Evolutionary conservation across 2,888 invertebrate species (phyloP), one percentile per base, ranked within the genome.

Genomic region (Cremastobaeus sp.): DNA sequence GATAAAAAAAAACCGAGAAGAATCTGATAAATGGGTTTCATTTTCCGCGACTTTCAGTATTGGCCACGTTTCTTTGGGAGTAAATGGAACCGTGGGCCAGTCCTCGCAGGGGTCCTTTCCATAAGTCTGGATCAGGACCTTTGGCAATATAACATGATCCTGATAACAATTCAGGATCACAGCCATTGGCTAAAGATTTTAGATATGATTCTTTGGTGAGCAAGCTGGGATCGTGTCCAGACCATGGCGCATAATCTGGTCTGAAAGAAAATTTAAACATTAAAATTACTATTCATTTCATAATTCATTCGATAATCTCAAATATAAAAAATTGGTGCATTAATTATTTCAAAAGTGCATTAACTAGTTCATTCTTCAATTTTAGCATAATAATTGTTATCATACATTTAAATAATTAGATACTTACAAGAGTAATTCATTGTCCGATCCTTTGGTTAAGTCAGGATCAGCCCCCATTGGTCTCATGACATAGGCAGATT

Each of bases 201-300:
- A 75, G 48, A 34, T 79, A 80, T 14, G 77, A 66, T 48, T 83
- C 81, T 70, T 83, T 84, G 18, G 87, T 86, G 4, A 90, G 88
- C 11, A 92, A 87, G 47, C 90, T 90, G 0, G 92, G 91, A 86
- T 95, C 93, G 0, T 95, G 93, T 0, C 95, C 95, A 77, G 93
- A 93, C 95, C 95, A 95, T 2, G 94, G 92, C 47, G 95, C 90
- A 83, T 96, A 96, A 83, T 95, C 95, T 74, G 92, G 92, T 66
- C 95, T 95, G 83, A 55, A 87, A 82, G 60, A 0, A 17, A 45
- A 32, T 14, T 9, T 41, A 35, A 50, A 21, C 17, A 47, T 9
- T 30, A n/a, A n/a, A n/a, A n/a, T n/a, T n/a, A n/a, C n/a, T n/a
- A n/a, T n/a, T n/a, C n/a, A n/a, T n/a, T n/a, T n/a, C n/a, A n/a